phyloP scores from a whole-genome alignment of 2,113 vertebrate genomes.

The Apistogramma diplotaenia region DNA sequence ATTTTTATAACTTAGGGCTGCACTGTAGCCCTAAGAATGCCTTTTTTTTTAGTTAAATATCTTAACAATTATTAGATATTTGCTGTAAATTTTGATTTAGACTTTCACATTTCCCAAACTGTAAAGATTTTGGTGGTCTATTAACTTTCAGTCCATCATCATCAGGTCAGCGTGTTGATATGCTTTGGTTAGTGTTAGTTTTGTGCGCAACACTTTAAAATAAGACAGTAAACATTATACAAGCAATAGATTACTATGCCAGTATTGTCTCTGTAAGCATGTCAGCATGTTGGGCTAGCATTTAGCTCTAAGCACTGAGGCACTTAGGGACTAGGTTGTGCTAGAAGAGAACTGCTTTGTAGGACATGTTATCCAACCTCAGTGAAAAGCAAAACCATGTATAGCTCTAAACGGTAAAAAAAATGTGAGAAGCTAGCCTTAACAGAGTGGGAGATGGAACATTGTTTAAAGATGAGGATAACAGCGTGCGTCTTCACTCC shows the following conservation, averaged over 20 bases:
- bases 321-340: background rate
- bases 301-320: background rate
- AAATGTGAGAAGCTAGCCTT: background rate
- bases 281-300: background rate
- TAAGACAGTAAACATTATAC: background rate
- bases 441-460: rapidly evolving
- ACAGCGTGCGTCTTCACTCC: background rate
- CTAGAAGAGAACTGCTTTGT: background rate
- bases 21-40: no score
- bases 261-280: background rate
- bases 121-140: background rate
- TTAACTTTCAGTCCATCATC: background rate
- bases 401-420: background rate
- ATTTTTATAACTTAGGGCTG: background rate
- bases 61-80: background rate
- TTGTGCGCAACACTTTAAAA: background rate
- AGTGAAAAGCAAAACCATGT: background rate
- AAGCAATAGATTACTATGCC: background rate
- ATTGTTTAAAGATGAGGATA: background rate
- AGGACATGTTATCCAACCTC: background rate
- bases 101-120: background rate
- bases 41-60: background rate
- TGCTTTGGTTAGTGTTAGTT: background rate
- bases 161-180: background rate
- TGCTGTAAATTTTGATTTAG: background rate